A percentile compares a stretch with the other conserved stretches of the same genome.
These are phyloP conservation scores for Syrmaticus mikado DNA, from an alignment of 2,113 vertebrate genomes.

Conservation along the genomic window DNA sequence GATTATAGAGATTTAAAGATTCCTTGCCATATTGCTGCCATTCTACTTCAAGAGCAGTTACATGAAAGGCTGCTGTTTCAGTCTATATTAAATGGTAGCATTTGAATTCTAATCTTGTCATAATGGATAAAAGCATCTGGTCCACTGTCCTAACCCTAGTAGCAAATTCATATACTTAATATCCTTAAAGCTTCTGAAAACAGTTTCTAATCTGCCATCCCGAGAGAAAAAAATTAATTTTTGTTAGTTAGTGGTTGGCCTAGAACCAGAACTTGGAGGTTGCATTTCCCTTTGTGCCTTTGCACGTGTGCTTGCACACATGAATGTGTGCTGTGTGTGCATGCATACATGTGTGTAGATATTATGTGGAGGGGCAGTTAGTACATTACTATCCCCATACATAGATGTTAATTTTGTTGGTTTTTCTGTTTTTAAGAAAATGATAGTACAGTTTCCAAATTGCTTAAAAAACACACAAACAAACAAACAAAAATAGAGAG, in stretches of 20 bases:
- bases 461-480: neutral
- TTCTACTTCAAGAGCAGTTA: neutral
- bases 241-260: neutral
- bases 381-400: neutral
- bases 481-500: neutral
- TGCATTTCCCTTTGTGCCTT: neutral
- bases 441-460: neutral
- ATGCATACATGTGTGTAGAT: fast-evolving
- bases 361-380: neutral
- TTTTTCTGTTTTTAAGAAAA: neutral
- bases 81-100: neutral
- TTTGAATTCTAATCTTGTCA: neutral
- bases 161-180: neutral
- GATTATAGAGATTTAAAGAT: neutral
- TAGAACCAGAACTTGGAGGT: neutral
- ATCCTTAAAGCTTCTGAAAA: neutral
- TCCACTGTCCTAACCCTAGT: neutral
- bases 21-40: neutral
- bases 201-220: neutral
- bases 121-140: neutral
- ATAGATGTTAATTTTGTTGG: neutral
- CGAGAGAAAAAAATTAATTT: neutral
- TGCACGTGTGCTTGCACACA: fast-evolving
- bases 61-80: neutral
- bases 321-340: neutral